Percentiles rank a stretch among this genome's conserved stretches.
Conservation (phyloP, 1,140 invertebrate genomes). For the Hylaeus anthracinus region DNA sequence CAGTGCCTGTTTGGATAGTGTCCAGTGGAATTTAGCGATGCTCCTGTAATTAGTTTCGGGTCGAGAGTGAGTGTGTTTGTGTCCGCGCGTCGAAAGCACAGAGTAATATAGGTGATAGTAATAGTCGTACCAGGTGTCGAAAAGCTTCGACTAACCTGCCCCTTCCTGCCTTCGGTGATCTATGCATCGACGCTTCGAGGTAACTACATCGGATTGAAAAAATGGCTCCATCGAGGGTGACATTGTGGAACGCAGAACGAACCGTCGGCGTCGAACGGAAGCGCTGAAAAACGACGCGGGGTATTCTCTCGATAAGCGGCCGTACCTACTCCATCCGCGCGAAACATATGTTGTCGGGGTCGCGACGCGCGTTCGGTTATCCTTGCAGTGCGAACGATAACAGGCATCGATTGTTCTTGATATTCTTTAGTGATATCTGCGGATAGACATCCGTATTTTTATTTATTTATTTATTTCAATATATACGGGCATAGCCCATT, state of each 20-base stretch:
- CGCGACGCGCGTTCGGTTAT: conserved; percentile 31
- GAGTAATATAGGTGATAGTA: neutral
- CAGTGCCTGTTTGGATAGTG: conserved; percentile 4
- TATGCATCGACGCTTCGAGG: conserved; percentile 4
- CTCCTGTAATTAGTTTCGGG: too few species aligned
- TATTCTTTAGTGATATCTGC: too few species aligned
- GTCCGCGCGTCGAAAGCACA: neutral
- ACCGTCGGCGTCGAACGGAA: conserved; percentile 10
- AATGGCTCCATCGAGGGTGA: neutral
- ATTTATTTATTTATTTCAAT: too few species aligned
- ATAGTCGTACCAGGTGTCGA: neutral
- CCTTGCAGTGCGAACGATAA: conserved; percentile 24
- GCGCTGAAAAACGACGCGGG: conserved; percentile 40
- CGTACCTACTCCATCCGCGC: neutral
- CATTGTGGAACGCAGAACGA: conserved; percentile 30
- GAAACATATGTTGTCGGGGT: conserved; percentile 52
- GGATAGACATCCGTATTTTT: too few species aligned
- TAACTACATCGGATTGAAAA: neutral
- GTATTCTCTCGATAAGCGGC: conserved; percentile 50
- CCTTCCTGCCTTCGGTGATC: neutral
- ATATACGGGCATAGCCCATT: too few species aligned
- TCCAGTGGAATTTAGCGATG: neutral
- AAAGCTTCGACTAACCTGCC: neutral
- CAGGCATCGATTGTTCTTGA: neutral
- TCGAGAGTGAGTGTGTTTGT: neutral